Evolutionary conservation across 1,140 invertebrate genomes (phyloP).

Genomic region (Drosophila pseudoananassae): DNA sequence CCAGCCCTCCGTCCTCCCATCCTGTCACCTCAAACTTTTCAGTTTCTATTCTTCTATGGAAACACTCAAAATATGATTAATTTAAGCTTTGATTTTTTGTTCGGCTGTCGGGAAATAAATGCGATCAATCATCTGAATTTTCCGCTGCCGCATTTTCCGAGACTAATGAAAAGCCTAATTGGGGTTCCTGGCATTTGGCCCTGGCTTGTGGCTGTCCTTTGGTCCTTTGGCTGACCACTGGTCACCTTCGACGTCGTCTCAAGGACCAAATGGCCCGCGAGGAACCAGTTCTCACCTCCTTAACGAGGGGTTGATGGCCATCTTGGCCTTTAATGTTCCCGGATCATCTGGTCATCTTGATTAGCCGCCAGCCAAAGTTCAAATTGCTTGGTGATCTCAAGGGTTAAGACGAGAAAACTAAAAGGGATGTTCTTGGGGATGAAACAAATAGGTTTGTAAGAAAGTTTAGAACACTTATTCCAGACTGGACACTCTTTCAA

Average conservation of each 20-base stretch:
- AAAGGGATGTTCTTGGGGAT: background rate
- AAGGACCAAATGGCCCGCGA: constrained; percentile 15
- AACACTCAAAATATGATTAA: constrained; percentile 59
- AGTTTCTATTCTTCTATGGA: constrained; percentile 1
- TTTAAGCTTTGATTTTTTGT: constrained; percentile 55
- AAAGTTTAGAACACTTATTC: background rate
- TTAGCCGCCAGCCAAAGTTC: constrained; percentile 49
- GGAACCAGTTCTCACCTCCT: constrained; percentile 23
- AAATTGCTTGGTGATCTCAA: constrained; percentile 48
- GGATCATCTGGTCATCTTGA: constrained; percentile 51
- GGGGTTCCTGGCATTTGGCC: constrained; percentile 70
- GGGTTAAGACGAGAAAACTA: constrained; percentile 19
- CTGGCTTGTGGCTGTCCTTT: constrained; percentile 23
- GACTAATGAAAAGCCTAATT: constrained; percentile 65
- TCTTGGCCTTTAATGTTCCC: constrained; percentile 20
- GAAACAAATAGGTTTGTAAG: background rate
- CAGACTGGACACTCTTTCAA: background rate
- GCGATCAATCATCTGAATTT: constrained; percentile 70
- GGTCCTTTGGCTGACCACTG: constrained; percentile 56
- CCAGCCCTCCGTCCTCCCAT: background rate
- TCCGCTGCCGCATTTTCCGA: constrained; percentile 44
- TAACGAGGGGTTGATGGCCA: constrained; percentile 33
- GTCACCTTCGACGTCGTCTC: constrained; percentile 15
- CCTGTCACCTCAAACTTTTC: constrained; percentile 19
- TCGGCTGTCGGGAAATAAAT: constrained; percentile 23